Percentiles rank a stretch among this genome's conserved stretches.
phyloP scores from a whole-genome alignment of 53 echinoderm and acorn worm species.

The Paelopatides confundens region DNA sequence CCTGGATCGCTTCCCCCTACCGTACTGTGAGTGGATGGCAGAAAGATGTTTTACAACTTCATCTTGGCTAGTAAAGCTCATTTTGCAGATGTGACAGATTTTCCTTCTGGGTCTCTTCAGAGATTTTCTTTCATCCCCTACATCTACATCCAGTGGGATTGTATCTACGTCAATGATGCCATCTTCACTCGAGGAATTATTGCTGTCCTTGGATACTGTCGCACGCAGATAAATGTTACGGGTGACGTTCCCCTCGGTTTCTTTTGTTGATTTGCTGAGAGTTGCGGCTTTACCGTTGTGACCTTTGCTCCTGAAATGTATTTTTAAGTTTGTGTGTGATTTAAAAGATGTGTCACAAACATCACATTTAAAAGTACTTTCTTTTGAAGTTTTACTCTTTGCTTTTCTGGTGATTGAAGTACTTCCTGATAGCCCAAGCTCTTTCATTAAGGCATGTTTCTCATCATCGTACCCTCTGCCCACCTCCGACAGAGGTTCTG shows the following conservation, averaged over 20 bases:
- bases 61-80: not conserved
- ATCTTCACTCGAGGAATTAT: not conserved
- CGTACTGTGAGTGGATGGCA: not conserved
- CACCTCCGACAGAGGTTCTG: not conserved
- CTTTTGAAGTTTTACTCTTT: not conserved
- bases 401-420: not conserved
- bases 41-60: slow-evolving; percentile 15
- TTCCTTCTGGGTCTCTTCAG: slow-evolving; percentile 22
- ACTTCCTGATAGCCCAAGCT: slow-evolving; percentile 5
- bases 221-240: not conserved
- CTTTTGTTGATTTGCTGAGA: not conserved
- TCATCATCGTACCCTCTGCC: not conserved
- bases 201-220: not conserved
- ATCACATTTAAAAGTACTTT: not conserved
- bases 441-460: slow-evolving; percentile 12
- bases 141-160: not conserved
- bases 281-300: slow-evolving; percentile 16
- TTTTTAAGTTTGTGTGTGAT: slow-evolving; percentile 1
- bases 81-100: slow-evolving; percentile 37
- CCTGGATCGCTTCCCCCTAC: slow-evolving; percentile 5
- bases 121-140: not conserved
- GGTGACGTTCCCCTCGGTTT: not conserved
- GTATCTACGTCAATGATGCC: not conserved
- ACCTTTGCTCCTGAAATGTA: slow-evolving; percentile 37
- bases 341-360: slow-evolving; percentile 13